phyloP scores from a whole-genome alignment of 2,797 vertebrate species.

The Premnoplex brunnescens region DNA sequence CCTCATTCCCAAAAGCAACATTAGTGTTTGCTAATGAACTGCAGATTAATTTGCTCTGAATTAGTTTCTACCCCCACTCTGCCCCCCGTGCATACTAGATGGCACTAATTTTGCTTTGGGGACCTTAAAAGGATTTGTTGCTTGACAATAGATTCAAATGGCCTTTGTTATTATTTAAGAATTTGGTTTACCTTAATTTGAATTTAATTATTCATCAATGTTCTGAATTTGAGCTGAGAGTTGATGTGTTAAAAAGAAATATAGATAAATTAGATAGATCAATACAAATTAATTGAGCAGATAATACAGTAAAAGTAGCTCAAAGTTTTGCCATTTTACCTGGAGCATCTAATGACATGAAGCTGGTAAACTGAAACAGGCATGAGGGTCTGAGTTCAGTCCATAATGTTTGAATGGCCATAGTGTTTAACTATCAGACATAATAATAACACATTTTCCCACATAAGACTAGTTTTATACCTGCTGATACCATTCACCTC shows the following conservation, averaged over 20 bases:
- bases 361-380: neutral
- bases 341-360: neutral
- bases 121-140: constrained; percentile 44
- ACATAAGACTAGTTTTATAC: neutral
- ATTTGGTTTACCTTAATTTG: constrained; percentile 49
- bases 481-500: neutral
- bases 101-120: constrained; percentile 51
- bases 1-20: constrained; percentile 58
- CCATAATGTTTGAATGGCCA: neutral
- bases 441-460: neutral
- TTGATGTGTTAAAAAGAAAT: neutral
- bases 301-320: neutral
- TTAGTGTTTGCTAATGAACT: constrained; percentile 59
- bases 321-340: neutral
- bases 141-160: constrained; percentile 26
- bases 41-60: constrained; percentile 63
- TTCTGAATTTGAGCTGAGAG: neutral
- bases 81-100: neutral
- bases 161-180: constrained; percentile 62
- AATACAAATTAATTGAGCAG: neutral
- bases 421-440: neutral
- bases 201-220: constrained; percentile 28
- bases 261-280: neutral
- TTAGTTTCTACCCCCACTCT: constrained; percentile 33
- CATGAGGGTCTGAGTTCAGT: neutral